These are phyloP conservation scores for Palloptera scutellata DNA, from an alignment of 2,888 invertebrate species.

Conservation along the genomic window DNA sequence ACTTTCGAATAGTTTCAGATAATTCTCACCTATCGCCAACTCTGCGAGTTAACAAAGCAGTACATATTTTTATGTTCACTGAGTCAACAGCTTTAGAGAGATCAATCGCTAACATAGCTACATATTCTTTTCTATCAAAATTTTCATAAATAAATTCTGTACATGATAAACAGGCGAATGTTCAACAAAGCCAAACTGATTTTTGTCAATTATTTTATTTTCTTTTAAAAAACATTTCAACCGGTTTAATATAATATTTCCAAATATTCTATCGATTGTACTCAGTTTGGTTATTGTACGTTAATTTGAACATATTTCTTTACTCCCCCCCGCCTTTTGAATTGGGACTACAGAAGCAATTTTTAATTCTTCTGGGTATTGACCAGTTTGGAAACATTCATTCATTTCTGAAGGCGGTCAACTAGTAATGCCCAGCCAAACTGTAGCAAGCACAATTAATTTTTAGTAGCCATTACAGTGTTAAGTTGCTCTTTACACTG, in stretches of 20 bases:
- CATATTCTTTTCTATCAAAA: conserved; percentile 6
- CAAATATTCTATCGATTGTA: conserved; percentile 5
- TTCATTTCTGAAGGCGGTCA: too few species aligned
- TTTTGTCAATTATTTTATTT: background rate
- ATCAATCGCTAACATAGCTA: conserved; percentile 6
- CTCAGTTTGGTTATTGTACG: background rate
- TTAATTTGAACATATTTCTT: background rate
- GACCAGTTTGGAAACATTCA: too few species aligned
- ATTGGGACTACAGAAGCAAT: too few species aligned
- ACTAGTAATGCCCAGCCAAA: too few species aligned
- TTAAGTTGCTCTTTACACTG: too few species aligned
- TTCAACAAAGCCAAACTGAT: conserved; percentile 1
- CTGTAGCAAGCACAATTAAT: too few species aligned
- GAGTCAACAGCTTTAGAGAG: background rate
- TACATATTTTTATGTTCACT: too few species aligned
- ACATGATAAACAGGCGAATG: background rate
- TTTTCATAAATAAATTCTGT: background rate
- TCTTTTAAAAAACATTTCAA: background rate
- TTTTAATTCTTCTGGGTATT: too few species aligned
- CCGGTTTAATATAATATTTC: background rate
- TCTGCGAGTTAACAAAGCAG: too few species aligned
- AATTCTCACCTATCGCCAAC: too few species aligned
- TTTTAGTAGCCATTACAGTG: too few species aligned
- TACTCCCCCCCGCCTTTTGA: background rate
- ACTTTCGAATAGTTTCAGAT: too few species aligned